Base-by-base conservation (phyloP, 2,797 vertebrate genomes). In the Enteromius argenteus region DNA sequence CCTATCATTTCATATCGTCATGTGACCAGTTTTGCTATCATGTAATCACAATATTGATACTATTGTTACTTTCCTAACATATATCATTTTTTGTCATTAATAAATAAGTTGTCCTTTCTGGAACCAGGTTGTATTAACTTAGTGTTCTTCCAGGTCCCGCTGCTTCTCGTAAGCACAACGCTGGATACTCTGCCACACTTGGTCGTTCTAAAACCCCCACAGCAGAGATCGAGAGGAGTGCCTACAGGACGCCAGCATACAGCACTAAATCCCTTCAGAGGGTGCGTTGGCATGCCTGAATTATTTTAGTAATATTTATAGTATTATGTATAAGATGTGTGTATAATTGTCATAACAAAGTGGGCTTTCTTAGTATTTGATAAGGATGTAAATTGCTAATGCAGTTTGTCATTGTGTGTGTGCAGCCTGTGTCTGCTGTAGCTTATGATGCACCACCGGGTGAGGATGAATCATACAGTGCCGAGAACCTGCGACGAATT, bases 191-290 rank as follows among this genome's bases (percentile, higher is more conserved):
- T 0, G 69, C 83, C 83, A 83, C 87, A n/a, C 87, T 91, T 76
- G 94, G 94, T 72, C 95, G 96, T 8, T 98, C 97, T 51, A 96
- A 96, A 95, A 98, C 97, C 11, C 96, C 96, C 0, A 96, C 96
- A 0, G 95, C 96, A 44, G 97, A 98, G 93, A 92, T 97, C 2
- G 97, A 98, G 92, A 95, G 92, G 88, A 92, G 83, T 87, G 94
- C 96, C 88, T 96, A 93, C 93, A 94, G 96, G 91, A 91, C 93
- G 4, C 91, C 91, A 2, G 87, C 72, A 14, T 79, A 76, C 13
- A 60, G 74, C 73, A 88, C 72, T 73, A 75, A 85, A 79, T 85
- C 82, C 17, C 49, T 85, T 79, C 39, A 87, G 13, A 91, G 91
- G 93, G 94, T 95, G 87, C 49, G 60, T 7, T 32, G 19, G 62